Evolutionary conservation across 2,797 vertebrate genomes (phyloP), one percentile per base, ranked within the genome.

Genomic region (Miichthys miiuy): DNA sequence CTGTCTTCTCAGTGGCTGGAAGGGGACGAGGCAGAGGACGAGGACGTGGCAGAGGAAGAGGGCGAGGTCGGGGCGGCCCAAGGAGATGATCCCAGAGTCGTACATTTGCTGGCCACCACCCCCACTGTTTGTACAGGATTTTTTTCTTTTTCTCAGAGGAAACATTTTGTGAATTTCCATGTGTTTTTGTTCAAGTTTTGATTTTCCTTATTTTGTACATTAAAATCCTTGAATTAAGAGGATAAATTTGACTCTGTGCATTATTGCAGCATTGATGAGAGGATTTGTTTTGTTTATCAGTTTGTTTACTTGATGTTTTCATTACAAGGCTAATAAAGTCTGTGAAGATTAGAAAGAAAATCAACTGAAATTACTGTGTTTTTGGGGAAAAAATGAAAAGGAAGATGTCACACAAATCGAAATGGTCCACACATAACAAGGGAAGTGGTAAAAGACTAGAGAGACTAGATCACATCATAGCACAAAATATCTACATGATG

Each of bases 11-110:
- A 96, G 96, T 96, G 88, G 95, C 95, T 52, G 95, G 95, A 1
- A 90, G 96, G 13, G 96, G 95, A 0, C 84, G 96, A 20, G 96
- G 95, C 61, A 91, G 96, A 89, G 96, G 95, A 13, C 68, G 96
- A 55, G 96, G 95, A 0, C 93, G 96, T 27, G 96, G 96, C 16
- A 91, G 96, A 88, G 96, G 96, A 76, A 85, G 96, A 20, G 96
- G 96, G 20, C 84, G 96, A 87, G 95, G 96, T 6, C 84, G 95
- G 11, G 96, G 96, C 1, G 96, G 96, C 0, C 95, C 96, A 0
- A 92, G 96, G 79, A 95, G 96, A 96, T 96, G 85, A 95, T 92
- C 25, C 0, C 47, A 27, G 27, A n/a, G 68, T 47, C 1, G 2
- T 7, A 18, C 17, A 16, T 44, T 44, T 61, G 7, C 23, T 56